Base-by-base conservation (phyloP, 2,888 invertebrate species). In the Phania funesta region DNA sequence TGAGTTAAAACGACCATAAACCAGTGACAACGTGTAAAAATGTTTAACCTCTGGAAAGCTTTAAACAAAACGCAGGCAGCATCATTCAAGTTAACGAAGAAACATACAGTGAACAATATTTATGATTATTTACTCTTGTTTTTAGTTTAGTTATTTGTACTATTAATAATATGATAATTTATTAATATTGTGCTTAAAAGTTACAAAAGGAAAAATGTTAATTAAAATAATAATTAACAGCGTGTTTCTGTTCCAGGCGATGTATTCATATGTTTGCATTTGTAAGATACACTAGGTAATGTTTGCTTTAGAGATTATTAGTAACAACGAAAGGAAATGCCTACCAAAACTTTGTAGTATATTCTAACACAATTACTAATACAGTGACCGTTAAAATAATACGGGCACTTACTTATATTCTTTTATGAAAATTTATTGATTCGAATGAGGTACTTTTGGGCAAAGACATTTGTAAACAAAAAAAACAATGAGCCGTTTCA, bases 131-230 rank as follows among this genome's bases (percentile, higher is more conserved):
- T 18, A 20, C 1, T 29, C 3, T 46, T 46, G 3, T 20, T 22
- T 46, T 29, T 29, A 35, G 11, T 35, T 46, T 11, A 73, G 18
- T 29, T 22, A 16, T 8, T 32, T 62, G 7, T 22, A 32, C 2
- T 52, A 22, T 62, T 52, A 29, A 32, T 68, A 5, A 60, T n/a
- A 62, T 29, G 32, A n/a, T 74, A 54, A 46, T 54, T 54, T 32
- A 24, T 20, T 22, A n/a, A n/a, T n/a, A n/a, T n/a, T n/a, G n/a
- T 35, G 41, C 20, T 68, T 7, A 50, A 52, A 38, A 29, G 6
- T 2, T 4, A n/a, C 11, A 46, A 24, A 54, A n/a, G 35, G 48
- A 41, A 13, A 71, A 8, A 8, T 26, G 24, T 26, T 32, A n/a
- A 8, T 41, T 48, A 18, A 48, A 48, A 35, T 48, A 16, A 48